These are phyloP conservation scores for Byasa hedistus DNA, from an alignment of 2,888 invertebrate species.

Conservation along the genomic window DNA sequence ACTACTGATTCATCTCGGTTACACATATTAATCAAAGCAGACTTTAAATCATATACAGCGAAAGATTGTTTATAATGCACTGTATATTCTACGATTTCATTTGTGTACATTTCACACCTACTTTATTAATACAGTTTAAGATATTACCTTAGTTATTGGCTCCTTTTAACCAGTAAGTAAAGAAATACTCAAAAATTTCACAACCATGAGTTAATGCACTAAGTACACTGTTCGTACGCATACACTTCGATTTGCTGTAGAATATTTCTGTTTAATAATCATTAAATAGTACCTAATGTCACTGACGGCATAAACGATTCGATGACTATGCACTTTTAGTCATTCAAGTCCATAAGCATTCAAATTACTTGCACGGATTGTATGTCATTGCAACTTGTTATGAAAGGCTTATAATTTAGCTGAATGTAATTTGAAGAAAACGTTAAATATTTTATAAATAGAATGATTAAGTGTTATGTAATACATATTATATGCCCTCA, in stretches of 20 bases:
- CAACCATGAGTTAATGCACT: not conserved
- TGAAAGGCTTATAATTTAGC: constrained; percentile 4
- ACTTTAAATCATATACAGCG: too few relatives aligned
- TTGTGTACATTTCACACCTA: too few relatives aligned
- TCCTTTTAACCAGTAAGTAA: not conserved
- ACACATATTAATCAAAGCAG: too few relatives aligned
- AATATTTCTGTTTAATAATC: constrained; percentile 5
- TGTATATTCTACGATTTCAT: too few relatives aligned
- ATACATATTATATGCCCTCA: too few relatives aligned
- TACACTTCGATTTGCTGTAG: not conserved
- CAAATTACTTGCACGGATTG: constrained; percentile 7
- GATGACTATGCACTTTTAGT: constrained; percentile 1
- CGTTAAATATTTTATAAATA: not conserved
- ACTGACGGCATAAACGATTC: constrained; percentile 2
- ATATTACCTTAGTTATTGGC: not conserved
- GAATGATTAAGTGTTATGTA: too few relatives aligned
- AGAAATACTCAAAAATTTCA: not conserved
- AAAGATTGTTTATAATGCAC: too few relatives aligned
- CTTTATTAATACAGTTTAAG: too few relatives aligned
- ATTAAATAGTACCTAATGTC: constrained; percentile 3
- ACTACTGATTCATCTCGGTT: too few relatives aligned
- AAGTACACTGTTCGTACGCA: not conserved
- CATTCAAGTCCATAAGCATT: constrained; percentile 4
- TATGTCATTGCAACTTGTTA: constrained; percentile 8
- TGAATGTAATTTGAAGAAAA: constrained; percentile 10